phyloP scores from a whole-genome alignment of 2,113 vertebrate species.

The Osmerus eperlanus region DNA sequence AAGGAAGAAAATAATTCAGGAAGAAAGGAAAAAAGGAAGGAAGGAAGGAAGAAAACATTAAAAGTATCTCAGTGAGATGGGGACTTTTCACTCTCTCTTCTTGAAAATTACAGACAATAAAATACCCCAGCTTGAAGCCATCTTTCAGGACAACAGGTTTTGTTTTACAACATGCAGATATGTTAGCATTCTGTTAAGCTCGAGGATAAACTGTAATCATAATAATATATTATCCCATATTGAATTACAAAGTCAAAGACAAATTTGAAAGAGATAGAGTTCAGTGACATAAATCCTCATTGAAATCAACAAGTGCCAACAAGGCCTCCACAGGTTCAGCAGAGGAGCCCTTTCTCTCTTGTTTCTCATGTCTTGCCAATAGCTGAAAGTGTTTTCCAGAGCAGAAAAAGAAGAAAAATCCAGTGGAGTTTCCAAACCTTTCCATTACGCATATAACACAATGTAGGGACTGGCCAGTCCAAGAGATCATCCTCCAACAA shows the following conservation, averaged over 20 bases:
- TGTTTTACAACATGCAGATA: conserved; percentile 5
- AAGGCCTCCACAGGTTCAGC: conserved; percentile 26
- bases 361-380: conserved; percentile 28
- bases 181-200: conserved; percentile 3
- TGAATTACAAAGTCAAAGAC: conserved; percentile 18
- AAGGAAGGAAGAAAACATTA: too few relatives aligned
- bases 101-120: not conserved
- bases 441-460: conserved; percentile 25
- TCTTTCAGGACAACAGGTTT: not conserved
- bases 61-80: too few relatives aligned
- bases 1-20: too few relatives aligned
- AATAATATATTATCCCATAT: conserved; percentile 19
- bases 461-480: conserved; percentile 9
- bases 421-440: conserved; percentile 43
- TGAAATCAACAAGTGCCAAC: conserved; percentile 27
- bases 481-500: not conserved
- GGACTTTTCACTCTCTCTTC: too few relatives aligned
- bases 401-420: conserved; percentile 36
- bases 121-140: not conserved
- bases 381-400: conserved; percentile 35
- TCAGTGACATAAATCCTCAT: conserved; percentile 9
- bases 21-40: too few relatives aligned
- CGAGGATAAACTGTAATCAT: not conserved
- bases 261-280: conserved; percentile 8
- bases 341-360: conserved; percentile 17